Base-by-base conservation (phyloP, 2,888 invertebrate species). In the Catocala fraxini region DNA sequence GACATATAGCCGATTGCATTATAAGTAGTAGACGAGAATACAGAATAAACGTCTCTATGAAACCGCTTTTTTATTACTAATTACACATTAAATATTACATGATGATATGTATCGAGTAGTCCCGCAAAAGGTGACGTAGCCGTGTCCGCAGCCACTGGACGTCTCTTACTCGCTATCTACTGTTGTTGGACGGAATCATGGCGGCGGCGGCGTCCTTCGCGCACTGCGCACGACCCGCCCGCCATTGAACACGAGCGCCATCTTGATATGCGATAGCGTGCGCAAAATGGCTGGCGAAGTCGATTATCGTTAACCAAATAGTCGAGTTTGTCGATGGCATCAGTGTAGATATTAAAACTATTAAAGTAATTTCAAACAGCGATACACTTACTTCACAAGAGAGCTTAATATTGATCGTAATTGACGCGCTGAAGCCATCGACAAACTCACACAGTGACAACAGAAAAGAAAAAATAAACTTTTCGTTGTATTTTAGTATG, bases 31-130 rank as follows among this genome's bases (percentile, higher is more conserved):
- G 93, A 92, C 87, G 89, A 91, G 86, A 89, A 91, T 92, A 94
- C 89, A 93, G 92, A 93, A 93, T 94, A 93, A 92, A 94, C 90
- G 93, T 93, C 93, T 93, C 93, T 94, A 93, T 95, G 95, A 93
- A 93, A 93, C 92, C 89, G 91, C 87, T 90, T 88, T 89, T 83
- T 89, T 92, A 92, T 85, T 87, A 79, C 93, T 93, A 93, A 93
- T 93, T 94, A 95, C 89, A 92, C 86, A 91, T 93, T 95, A 95
- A 84, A 93, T 94, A 95, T 95, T 95, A 96, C 91, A 91, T 95
- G 95, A 95, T 96, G 96, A 96, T 96, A 96, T 96, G 96, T 96
- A 95, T 95, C 95, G 94, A 95, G 95, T 96, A 96, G 96, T 96
- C 95, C 95, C 96, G 95, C 95, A 94, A 88, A 90, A 92, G 89